Conservation (phyloP, 2,888 invertebrate species). For the Copidosoma aretas region DNA sequence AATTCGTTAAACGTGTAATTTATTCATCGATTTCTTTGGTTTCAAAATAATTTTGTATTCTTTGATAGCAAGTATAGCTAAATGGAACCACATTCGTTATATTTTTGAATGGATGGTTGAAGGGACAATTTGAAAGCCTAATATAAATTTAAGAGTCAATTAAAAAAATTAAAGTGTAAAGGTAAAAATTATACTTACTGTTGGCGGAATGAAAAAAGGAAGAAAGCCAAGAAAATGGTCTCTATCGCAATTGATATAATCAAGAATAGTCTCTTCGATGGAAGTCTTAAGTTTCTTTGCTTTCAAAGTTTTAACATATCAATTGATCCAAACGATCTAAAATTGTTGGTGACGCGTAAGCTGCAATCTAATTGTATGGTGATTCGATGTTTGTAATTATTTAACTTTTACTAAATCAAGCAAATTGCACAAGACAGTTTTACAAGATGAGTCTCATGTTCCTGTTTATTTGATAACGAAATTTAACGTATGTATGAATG, state of each 20-base stretch:
- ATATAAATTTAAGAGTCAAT: conserved; percentile 48
- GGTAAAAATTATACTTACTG: conserved; percentile 16
- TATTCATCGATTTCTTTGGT: conserved; percentile 23
- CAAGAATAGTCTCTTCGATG: conserved; percentile 25
- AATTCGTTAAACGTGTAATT: conserved; percentile 48
- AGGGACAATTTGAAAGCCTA: conserved; percentile 38
- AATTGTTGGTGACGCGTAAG: conserved; percentile 27
- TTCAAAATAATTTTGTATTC: conserved; percentile 25
- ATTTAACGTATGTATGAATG: not conserved
- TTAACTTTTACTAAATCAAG: conserved; percentile 16
- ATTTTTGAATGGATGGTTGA: conserved; percentile 24
- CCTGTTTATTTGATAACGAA: conserved; percentile 21
- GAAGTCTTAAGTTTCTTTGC: conserved; percentile 43
- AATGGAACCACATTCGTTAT: conserved; percentile 24
- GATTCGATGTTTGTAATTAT: conserved; percentile 1
- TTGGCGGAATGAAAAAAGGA: conserved; percentile 6
- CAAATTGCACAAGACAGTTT: conserved; percentile 30
- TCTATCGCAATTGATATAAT: conserved; percentile 18
- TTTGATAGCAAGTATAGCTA: conserved; percentile 21
- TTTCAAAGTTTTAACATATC: conserved; percentile 55
- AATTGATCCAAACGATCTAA: conserved; percentile 50
- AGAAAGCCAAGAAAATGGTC: conserved; percentile 2
- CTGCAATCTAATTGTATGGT: conserved; percentile 17
- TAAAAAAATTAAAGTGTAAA: conserved; percentile 38
- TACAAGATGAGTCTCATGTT: conserved; percentile 31